phyloP scores from a whole-genome alignment of 2,888 invertebrate genomes.

The Dichetophora obliterata region DNA sequence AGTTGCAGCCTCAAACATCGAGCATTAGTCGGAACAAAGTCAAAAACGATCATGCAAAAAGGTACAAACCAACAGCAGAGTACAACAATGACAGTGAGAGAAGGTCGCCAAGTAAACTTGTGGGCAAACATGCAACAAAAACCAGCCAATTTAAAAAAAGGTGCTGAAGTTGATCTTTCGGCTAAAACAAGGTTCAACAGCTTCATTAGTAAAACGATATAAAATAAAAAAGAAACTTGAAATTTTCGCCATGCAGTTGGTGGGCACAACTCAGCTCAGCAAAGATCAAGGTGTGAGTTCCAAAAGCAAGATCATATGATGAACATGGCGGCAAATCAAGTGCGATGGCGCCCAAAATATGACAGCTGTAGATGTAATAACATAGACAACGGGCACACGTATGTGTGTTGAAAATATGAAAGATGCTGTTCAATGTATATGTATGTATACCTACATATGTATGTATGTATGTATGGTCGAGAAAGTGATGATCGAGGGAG shows the following conservation, averaged over 20 bases:
- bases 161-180: slow-evolving; percentile 4
- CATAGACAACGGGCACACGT: background rate
- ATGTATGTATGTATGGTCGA: no score
- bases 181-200: background rate
- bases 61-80: background rate
- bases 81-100: slow-evolving; percentile 44
- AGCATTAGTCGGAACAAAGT: slow-evolving; percentile 50
- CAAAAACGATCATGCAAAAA: slow-evolving; percentile 42
- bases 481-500: slow-evolving; percentile 5
- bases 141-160: slow-evolving; percentile 10
- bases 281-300: slow-evolving; percentile 36
- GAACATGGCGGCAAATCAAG: slow-evolving; percentile 12
- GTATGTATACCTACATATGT: no score
- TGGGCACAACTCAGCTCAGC: background rate
- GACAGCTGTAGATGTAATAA: slow-evolving; percentile 14
- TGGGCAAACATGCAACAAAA: slow-evolving; percentile 18
- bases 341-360: slow-evolving; percentile 26
- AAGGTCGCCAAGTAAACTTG: slow-evolving; percentile 4
- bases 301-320: background rate
- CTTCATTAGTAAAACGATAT: slow-evolving; percentile 24
- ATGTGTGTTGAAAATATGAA: background rate
- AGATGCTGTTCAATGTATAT: background rate
- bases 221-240: slow-evolving; percentile 3
- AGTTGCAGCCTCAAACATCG: slow-evolving; percentile 18
- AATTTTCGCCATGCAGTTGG: background rate